Base-by-base conservation (phyloP, 2,797 vertebrate genomes). In the Ibycter americanus region DNA sequence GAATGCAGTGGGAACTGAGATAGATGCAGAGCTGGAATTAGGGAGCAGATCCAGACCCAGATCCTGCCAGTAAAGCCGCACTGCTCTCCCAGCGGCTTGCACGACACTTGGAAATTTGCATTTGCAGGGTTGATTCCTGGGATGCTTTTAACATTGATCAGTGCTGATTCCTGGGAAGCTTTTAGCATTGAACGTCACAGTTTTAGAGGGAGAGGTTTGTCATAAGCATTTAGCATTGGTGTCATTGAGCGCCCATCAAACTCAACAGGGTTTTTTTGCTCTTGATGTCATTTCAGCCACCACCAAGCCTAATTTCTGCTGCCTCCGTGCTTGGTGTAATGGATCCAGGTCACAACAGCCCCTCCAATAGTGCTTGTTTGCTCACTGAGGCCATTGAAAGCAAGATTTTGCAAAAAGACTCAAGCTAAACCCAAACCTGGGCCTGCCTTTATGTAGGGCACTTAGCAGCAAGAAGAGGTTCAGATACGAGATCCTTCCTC, bases 281-380 rank as follows among this genome's bases (percentile, higher is more conserved):
- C 7, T 36, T 17, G 22, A 19, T 11, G 9, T 31, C 26, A 18
- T 8, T 74, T 20, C 26, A 38, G 38, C 44, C 44, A 25, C 36
- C 49, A 8, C 66, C 51, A 58, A 59, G 8, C 36, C 51, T 27
- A 13, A 22, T 19, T 8, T 58, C 31, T 11, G 34, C 18, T 8
- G 26, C 32, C 2, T 3, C 25, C 1, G 1, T 27, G 47, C 55
- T 38, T 44, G 44, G 13, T 11, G 66, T 38, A 6, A 0, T 5
- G 62, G 58, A 42, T 26, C 54, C 68, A 31, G 21, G 36, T 5
- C 59, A 32, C 51, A 32, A 4, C n/a, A 42, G 19, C 29, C 74
- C 31, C 46, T 72, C 46, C 55, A 13, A 1, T 2, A 3, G 29
- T 31, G 47, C 27, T 62, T 44, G 14, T 12, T 54, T 62, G 51